Percentiles rank a stretch among this genome's conserved stretches.
phyloP scores from a whole-genome alignment of 2,797 vertebrate species.

The Ciconia nigra region DNA sequence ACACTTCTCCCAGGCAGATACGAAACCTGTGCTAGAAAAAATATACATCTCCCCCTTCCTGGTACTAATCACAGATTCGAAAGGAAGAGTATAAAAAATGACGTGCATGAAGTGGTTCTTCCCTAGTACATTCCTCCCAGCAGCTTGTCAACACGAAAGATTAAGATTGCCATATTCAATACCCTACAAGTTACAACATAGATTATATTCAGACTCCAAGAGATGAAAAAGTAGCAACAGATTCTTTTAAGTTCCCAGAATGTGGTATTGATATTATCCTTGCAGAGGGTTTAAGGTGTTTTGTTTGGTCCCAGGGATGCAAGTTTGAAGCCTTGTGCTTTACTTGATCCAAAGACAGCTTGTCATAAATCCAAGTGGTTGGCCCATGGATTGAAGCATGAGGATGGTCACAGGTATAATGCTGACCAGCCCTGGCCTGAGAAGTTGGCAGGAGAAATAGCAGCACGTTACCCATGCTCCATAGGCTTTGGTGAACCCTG shows the following conservation, averaged over 20 bases:
- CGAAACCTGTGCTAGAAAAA: neutral
- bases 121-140: neutral
- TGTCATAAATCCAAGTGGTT: fast-evolving
- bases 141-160: neutral
- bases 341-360: neutral
- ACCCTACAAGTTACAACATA: neutral
- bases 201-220: neutral
- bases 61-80: neutral
- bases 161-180: neutral
- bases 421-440: neutral
- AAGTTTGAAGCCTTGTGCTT: neutral
- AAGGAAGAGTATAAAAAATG: neutral
- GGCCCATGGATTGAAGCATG: neutral
- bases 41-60: neutral
- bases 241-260: neutral
- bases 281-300: neutral
- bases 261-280: neutral
- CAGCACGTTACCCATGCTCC: neutral
- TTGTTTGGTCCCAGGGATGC: neutral
- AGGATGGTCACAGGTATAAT: neutral
- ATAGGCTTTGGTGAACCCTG: fast-evolving
- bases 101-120: neutral
- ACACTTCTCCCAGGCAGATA: neutral
- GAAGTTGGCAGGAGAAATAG: neutral
- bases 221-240: neutral